Evolutionary conservation across 2,113 vertebrate species (phyloP), one percentile per base, ranked within the genome.

Genomic region (Xiphophorus couchianus): DNA sequence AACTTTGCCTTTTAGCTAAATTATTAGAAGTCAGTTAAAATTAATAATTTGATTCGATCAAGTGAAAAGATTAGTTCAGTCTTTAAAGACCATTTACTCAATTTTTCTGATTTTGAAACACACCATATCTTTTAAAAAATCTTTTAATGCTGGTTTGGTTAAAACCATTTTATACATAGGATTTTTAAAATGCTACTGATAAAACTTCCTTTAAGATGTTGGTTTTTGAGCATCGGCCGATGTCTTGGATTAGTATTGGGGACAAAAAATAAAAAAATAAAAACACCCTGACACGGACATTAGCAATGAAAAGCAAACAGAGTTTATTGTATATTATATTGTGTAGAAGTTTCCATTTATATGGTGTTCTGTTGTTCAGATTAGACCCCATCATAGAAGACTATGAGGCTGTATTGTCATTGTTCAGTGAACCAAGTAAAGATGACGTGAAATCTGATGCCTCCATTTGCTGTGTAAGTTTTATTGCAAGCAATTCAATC

Each of bases 341-440:
- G 51, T 54, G 25, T 11, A 25, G 51, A 58, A 58, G 62, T 28
- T 75, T 51, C 12, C 4, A 39, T 48, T 37, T 19, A 66, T 2
- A 75, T 27, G 0, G 7, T 37, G 7, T 48, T n/a, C 65, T 42
- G 78, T 80, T 83, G 33, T 62, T 73, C 2, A 0, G 30, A 25
- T 1, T 11, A 17, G 0, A 78, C 22, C 25, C 17, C 66, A 62
- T 65, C 22, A 68, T 14, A 69, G 9, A 14, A 39, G 60, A 30
- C 71, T 25, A 15, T 67, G n/a, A 71, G 60, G 15, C 66, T 64
- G 35, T 81, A 39, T 13, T 62, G 39, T 66, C 71, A 39, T 14
- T 42, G 13, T 42, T 13, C 39, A 42, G 39, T 42, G 44, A 48
- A 48, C 17, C 5, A 19, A 48, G 8, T 54, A 58, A 58, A 58